Evolutionary conservation across 2,797 vertebrate species (phyloP).

Genomic region (Macroramphosus scolopax): DNA sequence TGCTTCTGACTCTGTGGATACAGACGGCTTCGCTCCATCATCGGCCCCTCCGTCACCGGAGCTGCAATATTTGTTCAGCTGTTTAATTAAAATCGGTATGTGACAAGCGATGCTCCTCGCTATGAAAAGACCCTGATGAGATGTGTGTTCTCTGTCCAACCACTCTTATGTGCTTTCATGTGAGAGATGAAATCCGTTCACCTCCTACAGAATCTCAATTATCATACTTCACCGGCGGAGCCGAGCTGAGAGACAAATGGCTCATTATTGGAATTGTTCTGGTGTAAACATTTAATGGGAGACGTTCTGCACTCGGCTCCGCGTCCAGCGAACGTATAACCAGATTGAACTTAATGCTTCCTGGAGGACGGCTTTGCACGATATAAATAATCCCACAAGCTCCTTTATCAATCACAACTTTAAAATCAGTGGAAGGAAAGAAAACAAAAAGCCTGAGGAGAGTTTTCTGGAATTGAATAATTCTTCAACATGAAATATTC

Average conservation of each 20-base stretch:
- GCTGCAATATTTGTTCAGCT: slow-evolving; percentile 30
- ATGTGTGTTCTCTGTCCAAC: slow-evolving; percentile 17
- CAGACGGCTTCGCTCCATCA: slow-evolving; percentile 37
- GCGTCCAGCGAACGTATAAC: slow-evolving; percentile 22
- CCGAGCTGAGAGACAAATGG: slow-evolving; percentile 36
- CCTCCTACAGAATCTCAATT: slow-evolving; percentile 31
- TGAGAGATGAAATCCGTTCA: slow-evolving; percentile 39
- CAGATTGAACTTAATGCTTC: slow-evolving; percentile 23
- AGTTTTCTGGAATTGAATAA: neutral
- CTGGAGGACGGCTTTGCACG: slow-evolving; percentile 5
- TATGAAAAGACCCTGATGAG: slow-evolving; percentile 20
- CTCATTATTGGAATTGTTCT: slow-evolving; percentile 35
- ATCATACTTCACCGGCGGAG: slow-evolving; percentile 29
- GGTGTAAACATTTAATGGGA: slow-evolving; percentile 53
- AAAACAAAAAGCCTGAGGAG: neutral
- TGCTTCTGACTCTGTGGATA: slow-evolving; percentile 1
- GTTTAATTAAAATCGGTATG: slow-evolving; percentile 45
- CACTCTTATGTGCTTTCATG: slow-evolving; percentile 19
- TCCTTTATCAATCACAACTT: slow-evolving; percentile 26
- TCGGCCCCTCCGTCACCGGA: slow-evolving; percentile 24
- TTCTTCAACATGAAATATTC: slow-evolving; percentile 30
- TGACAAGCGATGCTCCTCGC: slow-evolving; percentile 8
- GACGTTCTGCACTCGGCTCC: slow-evolving; percentile 16
- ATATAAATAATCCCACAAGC: slow-evolving; percentile 14
- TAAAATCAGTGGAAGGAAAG: slow-evolving; percentile 18